These are phyloP conservation scores for Chrysaora quinquecirrha DNA, from an alignment of 30 jellyfish, hydroid and myxozoan genomes.

Conservation along the genomic window DNA sequence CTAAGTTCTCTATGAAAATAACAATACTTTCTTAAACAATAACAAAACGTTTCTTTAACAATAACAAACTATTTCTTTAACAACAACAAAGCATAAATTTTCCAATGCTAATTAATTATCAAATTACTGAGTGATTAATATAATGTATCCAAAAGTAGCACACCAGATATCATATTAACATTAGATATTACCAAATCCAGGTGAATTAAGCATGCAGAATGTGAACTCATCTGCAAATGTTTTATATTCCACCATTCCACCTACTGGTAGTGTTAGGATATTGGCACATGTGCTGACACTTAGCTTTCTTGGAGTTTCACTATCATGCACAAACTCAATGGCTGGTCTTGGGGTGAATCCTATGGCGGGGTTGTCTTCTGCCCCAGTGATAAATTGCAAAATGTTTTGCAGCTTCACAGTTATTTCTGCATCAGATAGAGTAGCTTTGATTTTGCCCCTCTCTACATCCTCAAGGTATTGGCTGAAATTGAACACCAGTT, in stretches of 20 bases:
- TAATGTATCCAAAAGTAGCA: no score
- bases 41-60: not conserved
- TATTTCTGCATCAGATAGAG: not conserved
- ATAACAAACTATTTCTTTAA: not conserved
- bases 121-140: no score
- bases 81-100: no score
- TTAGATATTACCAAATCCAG: not conserved
- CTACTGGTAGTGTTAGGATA: not conserved
- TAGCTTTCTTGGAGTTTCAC: not conserved
- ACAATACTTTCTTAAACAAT: no score
- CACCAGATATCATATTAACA: no score
- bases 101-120: no score
- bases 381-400: constrained; percentile 17
- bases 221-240: not conserved
- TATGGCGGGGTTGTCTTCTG: constrained; percentile 8
- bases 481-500: not conserved
- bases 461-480: constrained; percentile 24
- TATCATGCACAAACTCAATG: constrained; percentile 2
- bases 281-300: constrained; percentile 13
- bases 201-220: constrained; percentile 3
- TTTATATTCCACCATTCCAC: not conserved
- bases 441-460: not conserved
- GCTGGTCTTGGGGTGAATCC: constrained; percentile 1
- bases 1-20: no score
- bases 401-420: not conserved